Evolutionary conservation across 1,140 invertebrate species (phyloP), one percentile per base, ranked within the genome.

Genomic region (Heliconius hermathena): DNA sequence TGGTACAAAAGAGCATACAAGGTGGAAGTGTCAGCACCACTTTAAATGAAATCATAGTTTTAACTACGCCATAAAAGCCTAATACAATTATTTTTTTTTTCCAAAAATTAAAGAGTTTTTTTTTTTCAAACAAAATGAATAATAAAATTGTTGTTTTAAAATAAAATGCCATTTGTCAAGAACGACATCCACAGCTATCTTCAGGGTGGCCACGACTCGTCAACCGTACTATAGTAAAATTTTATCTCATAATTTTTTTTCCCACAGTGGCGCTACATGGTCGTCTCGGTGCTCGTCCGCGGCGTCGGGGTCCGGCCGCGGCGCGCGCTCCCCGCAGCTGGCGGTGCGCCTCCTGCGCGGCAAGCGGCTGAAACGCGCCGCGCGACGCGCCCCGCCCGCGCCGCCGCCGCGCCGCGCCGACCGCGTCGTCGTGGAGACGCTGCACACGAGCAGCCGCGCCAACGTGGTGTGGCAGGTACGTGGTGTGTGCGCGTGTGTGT

Each of bases 371-470:
- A 95, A 95, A 87, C 87, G 93, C 9, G 90, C 93, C 54, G 88
- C 85, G 66, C 88, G 93, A 54, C 88, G 91, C 79, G 92, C 93
- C 72, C 91, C 93, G n/a, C 89, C 91, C 81, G 90, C 90, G 81
- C 91, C 92, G 80, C 95, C 95, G 72, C 95, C 95, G 81, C 88
- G 90, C 76, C 89, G 90, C 80, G 92, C 93, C 9, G 95, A 95
- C 81, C 92, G 95, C 82, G 91, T 96, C 85, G 95, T 95, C 36
- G 95, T 95, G 46, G 95, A 95, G 90, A 95, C 95, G 41, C 87
- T 96, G 79, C 93, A 95, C 82, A 95, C 95, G 57, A 94, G 93
- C 85, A 95, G 98, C 36, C 96, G 96, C 82, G 97, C 97, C 22
- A 98, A 97, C 88, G 91, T 92, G 84, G 91, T 92, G 18, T 92